Evolutionary conservation across 2,888 invertebrate species (phyloP).

Genomic region (Sarcophaga caerulescens): DNA sequence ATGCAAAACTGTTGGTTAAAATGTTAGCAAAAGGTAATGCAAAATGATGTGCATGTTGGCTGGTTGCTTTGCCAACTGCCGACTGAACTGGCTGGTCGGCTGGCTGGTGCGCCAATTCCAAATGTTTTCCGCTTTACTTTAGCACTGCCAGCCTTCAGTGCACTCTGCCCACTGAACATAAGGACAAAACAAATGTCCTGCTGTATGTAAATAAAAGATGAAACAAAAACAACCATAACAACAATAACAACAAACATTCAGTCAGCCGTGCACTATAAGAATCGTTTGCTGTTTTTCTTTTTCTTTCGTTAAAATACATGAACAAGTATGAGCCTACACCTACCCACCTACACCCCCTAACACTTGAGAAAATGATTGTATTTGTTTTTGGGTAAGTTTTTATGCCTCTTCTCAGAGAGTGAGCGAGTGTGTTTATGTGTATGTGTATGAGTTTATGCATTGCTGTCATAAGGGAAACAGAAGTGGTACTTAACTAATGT

Average conservation of each 20-base stretch:
- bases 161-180: slow-evolving; percentile 5
- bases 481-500: slow-evolving; percentile 69
- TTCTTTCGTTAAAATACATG: slow-evolving; percentile 38
- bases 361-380: background rate
- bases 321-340: slow-evolving; percentile 28
- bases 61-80: slow-evolving; percentile 13
- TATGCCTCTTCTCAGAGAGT: background rate
- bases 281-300: slow-evolving; percentile 8
- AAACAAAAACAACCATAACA: background rate
- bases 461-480: slow-evolving; percentile 58
- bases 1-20: background rate
- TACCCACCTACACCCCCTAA: slow-evolving; percentile 11
- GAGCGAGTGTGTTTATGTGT: background rate
- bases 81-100: background rate
- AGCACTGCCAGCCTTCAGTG: background rate
- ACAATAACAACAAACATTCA: slow-evolving; percentile 19
- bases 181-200: slow-evolving; percentile 54
- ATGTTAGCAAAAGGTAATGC: slow-evolving; percentile 39
- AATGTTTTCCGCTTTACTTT: background rate
- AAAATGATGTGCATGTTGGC: slow-evolving; percentile 37
- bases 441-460: slow-evolving; percentile 7
- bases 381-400: background rate
- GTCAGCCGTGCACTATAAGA: slow-evolving; percentile 24
- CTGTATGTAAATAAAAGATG: slow-evolving; percentile 48
- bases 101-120: background rate